Conservation (phyloP, 2,113 vertebrate genomes). For the Gadus macrocephalus region DNA sequence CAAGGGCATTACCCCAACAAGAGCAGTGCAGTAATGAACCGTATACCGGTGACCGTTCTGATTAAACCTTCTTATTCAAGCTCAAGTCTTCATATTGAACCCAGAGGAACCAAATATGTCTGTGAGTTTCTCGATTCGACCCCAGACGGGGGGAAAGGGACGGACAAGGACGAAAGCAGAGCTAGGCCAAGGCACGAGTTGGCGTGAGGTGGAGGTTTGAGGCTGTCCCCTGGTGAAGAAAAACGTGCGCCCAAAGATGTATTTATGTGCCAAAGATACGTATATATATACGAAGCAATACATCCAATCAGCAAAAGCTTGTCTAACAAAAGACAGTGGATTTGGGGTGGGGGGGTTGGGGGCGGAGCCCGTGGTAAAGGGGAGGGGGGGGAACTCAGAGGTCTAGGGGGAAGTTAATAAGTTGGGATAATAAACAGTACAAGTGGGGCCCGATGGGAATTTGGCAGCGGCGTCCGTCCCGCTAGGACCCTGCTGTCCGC, state of each 20-base stretch:
- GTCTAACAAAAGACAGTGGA: conserved; percentile 58
- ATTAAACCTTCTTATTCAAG: not conserved
- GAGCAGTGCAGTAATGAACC: no score
- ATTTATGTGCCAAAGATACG: conserved; percentile 67
- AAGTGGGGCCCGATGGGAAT: conserved; percentile 59
- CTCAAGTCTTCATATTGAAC: conserved; percentile 5
- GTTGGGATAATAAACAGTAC: conserved; percentile 67
- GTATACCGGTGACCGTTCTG: not conserved
- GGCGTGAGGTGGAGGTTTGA: conserved; percentile 60
- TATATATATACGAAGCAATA: conserved; percentile 11
- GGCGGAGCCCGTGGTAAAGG: conserved; percentile 16
- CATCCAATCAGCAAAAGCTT: conserved; percentile 60
- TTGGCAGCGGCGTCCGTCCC: conserved; percentile 48
- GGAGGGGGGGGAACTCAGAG: conserved; percentile 41
- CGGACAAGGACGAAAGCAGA: conserved; percentile 38
- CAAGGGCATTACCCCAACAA: no score
- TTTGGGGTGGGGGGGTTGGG: conserved; percentile 9
- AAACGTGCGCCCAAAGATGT: conserved; percentile 62
- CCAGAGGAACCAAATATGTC: not conserved
- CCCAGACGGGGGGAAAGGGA: not conserved
- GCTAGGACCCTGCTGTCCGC: conserved; percentile 9
- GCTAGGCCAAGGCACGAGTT: conserved; percentile 46
- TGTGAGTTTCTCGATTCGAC: not conserved
- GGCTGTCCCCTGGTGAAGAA: conserved; percentile 60
- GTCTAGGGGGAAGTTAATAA: conserved; percentile 69